Evolutionary conservation across 2,888 invertebrate species (phyloP), one percentile per base, ranked within the genome.

Genomic region (Acanthosepion pharaonis): DNA sequence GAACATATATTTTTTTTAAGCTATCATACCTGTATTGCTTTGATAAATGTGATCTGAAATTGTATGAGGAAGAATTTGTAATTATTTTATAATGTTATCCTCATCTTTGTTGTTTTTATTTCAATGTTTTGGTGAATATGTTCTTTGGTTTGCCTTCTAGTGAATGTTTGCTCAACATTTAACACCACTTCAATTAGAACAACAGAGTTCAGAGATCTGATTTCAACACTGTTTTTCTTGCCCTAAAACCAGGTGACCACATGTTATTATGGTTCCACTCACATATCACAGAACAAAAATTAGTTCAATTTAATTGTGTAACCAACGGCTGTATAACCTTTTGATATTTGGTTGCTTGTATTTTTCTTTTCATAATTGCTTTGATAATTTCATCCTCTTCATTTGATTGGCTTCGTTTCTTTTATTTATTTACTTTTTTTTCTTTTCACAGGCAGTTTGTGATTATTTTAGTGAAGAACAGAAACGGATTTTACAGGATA

Each of bases 391-490:
- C n/a, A 33, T 33, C 78, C 15, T 78, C 25, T 64, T 64, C 28
- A 64, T 64, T 78, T 78, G 78, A 33, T 78, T 78, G 23, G 11
- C 18, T 78, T 78, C 33, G 78, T 78, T n/a, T 78, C 9, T 28
- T 78, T 78, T 15, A n/a, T 33, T 78, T n/a, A n/a, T 78, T 78
- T 28, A 25, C 5, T 28, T 64, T 11, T 78, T 78, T 3, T n/a
- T 78, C 15, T 78, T 78, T 78, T 78, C n/a, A 11, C 78, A 78
- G 78, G 78, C 78, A 78, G 78, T 78, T 78, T 78, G 78, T 78
- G 78, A 78, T 78, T 78, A 78, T n/a, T 78, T 78, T 23, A 78
- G n/a, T 78, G 78, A 78, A 78, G 78, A 78, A 78, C 78, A 78
- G 18, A 23, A 78, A 78, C 78, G 78, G n/a, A 78, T 78, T 78